Conservation (phyloP, 2,888 invertebrate species). For the Catocala sponsa region DNA sequence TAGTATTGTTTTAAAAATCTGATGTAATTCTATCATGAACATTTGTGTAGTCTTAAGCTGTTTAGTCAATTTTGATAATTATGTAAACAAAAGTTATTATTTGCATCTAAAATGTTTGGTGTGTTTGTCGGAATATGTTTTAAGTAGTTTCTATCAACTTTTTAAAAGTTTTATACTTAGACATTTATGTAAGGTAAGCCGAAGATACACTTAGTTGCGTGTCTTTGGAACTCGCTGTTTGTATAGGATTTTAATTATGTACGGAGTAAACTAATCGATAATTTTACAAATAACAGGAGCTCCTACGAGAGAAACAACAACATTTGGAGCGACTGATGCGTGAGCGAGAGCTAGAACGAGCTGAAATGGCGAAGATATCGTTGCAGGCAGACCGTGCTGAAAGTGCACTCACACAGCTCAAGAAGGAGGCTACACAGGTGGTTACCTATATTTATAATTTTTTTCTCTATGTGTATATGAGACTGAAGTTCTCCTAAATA, state of each 20-base stretch:
- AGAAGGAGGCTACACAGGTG: slow-evolving; percentile 91
- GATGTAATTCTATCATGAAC: too few species aligned
- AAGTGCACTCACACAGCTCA: slow-evolving; percentile 87
- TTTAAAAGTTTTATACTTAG: not conserved
- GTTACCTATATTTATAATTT: too few species aligned
- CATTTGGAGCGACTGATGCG: slow-evolving; percentile 97
- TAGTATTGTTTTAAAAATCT: not conserved
- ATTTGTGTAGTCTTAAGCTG: too few species aligned
- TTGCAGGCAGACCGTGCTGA: slow-evolving; percentile 94
- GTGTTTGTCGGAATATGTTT: slow-evolving; percentile 39
- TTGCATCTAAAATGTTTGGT: slow-evolving; percentile 4
- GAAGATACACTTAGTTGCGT: too few species aligned
- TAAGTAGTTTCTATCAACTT: not conserved
- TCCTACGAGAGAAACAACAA: slow-evolving; percentile 97
- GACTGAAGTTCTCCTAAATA: too few species aligned
- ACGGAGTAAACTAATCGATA: not conserved
- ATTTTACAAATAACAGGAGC: slow-evolving; percentile 89
- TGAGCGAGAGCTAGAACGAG: slow-evolving; percentile 96
- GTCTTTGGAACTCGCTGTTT: too few species aligned
- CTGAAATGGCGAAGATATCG: slow-evolving; percentile 95
- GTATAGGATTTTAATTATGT: too few species aligned
- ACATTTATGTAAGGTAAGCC: not conserved
- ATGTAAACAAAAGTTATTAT: too few species aligned
- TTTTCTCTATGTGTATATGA: too few species aligned
- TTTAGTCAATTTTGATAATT: too few species aligned